Conservation (phyloP, 2,888 invertebrate genomes). For the Teleogryllus oceanicus region DNA sequence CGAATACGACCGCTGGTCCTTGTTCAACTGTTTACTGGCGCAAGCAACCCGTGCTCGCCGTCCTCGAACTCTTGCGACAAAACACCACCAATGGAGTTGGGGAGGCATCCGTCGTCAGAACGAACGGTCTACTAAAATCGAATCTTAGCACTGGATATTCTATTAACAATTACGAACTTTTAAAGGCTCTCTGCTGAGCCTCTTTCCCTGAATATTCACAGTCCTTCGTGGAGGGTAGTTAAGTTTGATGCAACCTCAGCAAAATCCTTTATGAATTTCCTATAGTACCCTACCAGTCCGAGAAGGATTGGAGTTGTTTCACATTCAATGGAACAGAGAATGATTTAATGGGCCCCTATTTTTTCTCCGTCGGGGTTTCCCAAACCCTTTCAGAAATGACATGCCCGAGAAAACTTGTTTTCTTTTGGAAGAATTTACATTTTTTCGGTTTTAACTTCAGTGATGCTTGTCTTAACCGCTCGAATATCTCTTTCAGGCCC, state of each 20-base stretch:
- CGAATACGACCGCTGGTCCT: too few relatives aligned
- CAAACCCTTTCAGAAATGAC: background rate
- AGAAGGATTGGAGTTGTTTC: background rate
- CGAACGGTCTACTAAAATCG: background rate
- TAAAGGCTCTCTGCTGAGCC: background rate
- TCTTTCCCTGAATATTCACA: background rate
- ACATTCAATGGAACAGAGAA: background rate
- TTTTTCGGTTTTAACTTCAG: background rate
- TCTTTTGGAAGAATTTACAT: background rate
- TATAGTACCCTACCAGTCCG: conserved; percentile 9
- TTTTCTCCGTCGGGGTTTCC: background rate
- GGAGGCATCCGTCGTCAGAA: background rate
- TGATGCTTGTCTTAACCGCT: too few relatives aligned
- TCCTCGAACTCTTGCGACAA: background rate
- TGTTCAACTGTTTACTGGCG: background rate
- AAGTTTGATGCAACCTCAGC: background rate
- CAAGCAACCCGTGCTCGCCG: background rate
- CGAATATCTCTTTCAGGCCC: too few relatives aligned
- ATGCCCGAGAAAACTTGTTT: background rate
- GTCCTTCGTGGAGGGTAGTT: background rate
- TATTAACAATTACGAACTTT: background rate
- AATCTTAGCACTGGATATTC: background rate
- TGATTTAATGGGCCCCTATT: conserved; percentile 7
- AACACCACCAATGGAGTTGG: background rate
- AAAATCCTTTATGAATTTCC: background rate